Evolutionary conservation across 2,113 vertebrate species (phyloP), one percentile per base, ranked within the genome.

Genomic region (Rhinoderma darwinii): DNA sequence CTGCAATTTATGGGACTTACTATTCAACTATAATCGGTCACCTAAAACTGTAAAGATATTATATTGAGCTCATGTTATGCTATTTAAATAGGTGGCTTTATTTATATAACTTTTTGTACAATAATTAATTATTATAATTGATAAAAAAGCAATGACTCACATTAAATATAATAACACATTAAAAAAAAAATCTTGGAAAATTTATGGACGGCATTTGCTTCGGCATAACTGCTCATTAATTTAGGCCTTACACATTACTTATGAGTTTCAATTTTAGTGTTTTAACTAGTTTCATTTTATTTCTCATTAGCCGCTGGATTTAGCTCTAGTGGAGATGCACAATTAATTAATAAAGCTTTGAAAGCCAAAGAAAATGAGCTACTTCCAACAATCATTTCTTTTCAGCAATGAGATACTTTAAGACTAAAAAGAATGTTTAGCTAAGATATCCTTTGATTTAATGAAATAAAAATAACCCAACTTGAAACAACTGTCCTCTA

Each of bases 301-400:
- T 90, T 95, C 89, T 43, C 90, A 89, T 93, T 94, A 91, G 88
- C 92, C 89, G 91, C 93, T 92, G 92, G 90, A 91, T 90, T 92
- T 89, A 91, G 92, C 88, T 89, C 91, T 88, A 92, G 72, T 93
- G 90, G 93, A 94, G 90, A 93, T 93, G 92, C 91, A 90, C 93
- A 93, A 94, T 95, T 95, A 94, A 95, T 95, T 95, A 94, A 93
- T 94, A 93, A 91, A 90, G 94, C 93, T 94, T 95, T 94, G 93
- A 95, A 92, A 94, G 93, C 90, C 90, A 93, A 93, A 93, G 89
- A 90, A 94, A 93, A 88, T 91, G 30, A 94, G 91, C 92, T 93
- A 94, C 94, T 94, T 93, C 93, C 93, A 92, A 92, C 92, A 91
- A 92, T 92, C 88, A 17, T 92, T 91, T 92, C 89, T 91, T 94